These are phyloP conservation scores for Semotilus atromaculatus DNA, from an alignment of 2,797 vertebrate genomes.

Conservation along the genomic window DNA sequence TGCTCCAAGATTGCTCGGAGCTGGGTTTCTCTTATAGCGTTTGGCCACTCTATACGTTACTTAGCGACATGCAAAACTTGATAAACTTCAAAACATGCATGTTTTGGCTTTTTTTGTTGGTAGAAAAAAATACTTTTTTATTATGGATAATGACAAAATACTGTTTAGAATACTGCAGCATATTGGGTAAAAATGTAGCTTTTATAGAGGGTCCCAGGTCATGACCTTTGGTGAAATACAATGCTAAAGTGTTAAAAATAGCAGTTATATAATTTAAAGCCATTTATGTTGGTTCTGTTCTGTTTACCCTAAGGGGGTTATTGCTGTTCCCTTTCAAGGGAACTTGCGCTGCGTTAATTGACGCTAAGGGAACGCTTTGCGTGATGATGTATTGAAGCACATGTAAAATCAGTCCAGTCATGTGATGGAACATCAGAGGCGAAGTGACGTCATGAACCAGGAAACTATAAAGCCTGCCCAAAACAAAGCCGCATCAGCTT, in stretches of 20 bases:
- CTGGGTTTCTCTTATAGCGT: background rate
- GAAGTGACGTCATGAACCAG: no score
- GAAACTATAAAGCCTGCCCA: no score
- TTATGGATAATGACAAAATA: background rate
- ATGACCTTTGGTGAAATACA: background rate
- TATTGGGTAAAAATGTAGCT: background rate
- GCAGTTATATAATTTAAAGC: background rate
- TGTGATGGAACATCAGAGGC: no score
- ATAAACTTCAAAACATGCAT: no score
- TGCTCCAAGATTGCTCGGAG: conserved; percentile 14
- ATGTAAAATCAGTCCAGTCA: no score
- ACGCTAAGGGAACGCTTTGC: no score
- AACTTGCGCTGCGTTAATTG: no score
- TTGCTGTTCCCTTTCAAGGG: no score
- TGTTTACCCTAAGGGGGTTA: no score
- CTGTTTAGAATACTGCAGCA: background rate
- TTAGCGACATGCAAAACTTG: background rate
- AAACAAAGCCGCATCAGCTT: no score
- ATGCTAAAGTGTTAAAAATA: background rate
- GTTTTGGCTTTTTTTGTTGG: background rate
- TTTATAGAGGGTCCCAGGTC: background rate
- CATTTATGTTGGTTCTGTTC: no score
- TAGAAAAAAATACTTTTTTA: background rate
- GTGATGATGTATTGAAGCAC: no score
- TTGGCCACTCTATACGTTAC: background rate